Percentiles rank a stretch among this genome's conserved stretches.
These are phyloP conservation scores for Andrena dorsata DNA, from an alignment of 2,888 invertebrate species.

Conservation along the genomic window DNA sequence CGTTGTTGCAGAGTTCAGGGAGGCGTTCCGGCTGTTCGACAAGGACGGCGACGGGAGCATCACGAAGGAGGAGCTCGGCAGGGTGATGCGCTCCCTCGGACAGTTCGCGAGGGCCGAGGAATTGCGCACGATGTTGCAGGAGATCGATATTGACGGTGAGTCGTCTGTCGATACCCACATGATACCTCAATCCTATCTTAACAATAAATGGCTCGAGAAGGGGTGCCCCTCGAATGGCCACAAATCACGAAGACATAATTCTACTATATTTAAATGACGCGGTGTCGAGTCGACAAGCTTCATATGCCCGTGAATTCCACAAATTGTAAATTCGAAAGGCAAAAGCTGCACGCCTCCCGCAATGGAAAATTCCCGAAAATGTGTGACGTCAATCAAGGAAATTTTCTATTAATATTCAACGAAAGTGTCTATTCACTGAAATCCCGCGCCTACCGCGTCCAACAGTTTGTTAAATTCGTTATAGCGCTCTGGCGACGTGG, in stretches of 20 bases:
- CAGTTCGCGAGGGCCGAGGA: slow-evolving; percentile 95
- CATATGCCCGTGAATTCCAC: too few relatives aligned
- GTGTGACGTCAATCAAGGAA: background rate
- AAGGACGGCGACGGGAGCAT: slow-evolving; percentile 95
- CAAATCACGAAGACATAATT: too few relatives aligned
- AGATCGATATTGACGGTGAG: slow-evolving; percentile 92
- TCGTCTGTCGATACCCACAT: background rate
- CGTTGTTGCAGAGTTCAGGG: slow-evolving; percentile 90
- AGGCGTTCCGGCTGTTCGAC: slow-evolving; percentile 94
- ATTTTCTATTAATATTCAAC: slow-evolving; percentile 6
- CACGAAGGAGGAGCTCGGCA: slow-evolving; percentile 94
- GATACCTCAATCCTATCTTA: background rate
- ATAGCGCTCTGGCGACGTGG: background rate
- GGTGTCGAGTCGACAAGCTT: too few relatives aligned
- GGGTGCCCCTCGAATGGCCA: too few relatives aligned
- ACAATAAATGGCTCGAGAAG: too few relatives aligned
- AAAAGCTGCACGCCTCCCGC: background rate
- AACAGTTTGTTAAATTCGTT: background rate
- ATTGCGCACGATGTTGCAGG: slow-evolving; percentile 93
- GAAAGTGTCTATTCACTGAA: slow-evolving; percentile 1
- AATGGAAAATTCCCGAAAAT: background rate
- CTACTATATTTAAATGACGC: too few relatives aligned
- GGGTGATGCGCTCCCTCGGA: slow-evolving; percentile 94
- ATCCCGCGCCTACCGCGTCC: background rate
- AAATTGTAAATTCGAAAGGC: background rate